These are phyloP conservation scores for Epistrophella euchroma DNA, from an alignment of 2,888 invertebrate genomes.

Conservation along the genomic window DNA sequence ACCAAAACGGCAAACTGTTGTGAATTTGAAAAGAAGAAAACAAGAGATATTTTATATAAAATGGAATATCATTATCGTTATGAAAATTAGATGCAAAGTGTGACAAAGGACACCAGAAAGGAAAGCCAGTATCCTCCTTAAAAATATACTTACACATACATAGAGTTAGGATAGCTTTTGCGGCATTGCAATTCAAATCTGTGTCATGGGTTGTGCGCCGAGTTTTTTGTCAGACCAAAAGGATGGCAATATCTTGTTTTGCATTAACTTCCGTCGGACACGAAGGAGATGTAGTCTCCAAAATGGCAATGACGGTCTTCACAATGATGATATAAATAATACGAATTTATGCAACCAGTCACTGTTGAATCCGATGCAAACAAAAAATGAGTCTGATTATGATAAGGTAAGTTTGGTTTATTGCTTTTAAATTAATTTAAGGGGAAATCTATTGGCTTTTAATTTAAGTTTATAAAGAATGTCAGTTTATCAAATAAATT, in stretches of 20 bases:
- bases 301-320: constrained; percentile 78
- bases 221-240: constrained; percentile 79
- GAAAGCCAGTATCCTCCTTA: constrained; percentile 33
- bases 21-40: not conserved
- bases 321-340: constrained; percentile 78
- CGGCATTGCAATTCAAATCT: constrained; percentile 63
- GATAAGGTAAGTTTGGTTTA: constrained; percentile 80
- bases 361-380: constrained; percentile 82
- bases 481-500: too few relatives aligned
- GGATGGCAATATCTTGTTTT: constrained; percentile 81
- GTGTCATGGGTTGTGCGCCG: constrained; percentile 78
- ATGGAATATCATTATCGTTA: constrained; percentile 67
- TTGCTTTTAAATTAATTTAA: too few relatives aligned
- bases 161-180: constrained; percentile 40
- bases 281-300: constrained; percentile 81
- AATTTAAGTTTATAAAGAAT: too few relatives aligned
- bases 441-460: too few relatives aligned
- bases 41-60: constrained; percentile 50
- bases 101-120: constrained; percentile 57
- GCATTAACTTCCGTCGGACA: constrained; percentile 81
- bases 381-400: constrained; percentile 82
- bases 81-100: constrained; percentile 66
- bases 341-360: constrained; percentile 82
- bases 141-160: not conserved
- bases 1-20: not conserved